These are phyloP conservation scores for Andrena minutula DNA, from an alignment of 2,888 invertebrate genomes.

Conservation along the genomic window DNA sequence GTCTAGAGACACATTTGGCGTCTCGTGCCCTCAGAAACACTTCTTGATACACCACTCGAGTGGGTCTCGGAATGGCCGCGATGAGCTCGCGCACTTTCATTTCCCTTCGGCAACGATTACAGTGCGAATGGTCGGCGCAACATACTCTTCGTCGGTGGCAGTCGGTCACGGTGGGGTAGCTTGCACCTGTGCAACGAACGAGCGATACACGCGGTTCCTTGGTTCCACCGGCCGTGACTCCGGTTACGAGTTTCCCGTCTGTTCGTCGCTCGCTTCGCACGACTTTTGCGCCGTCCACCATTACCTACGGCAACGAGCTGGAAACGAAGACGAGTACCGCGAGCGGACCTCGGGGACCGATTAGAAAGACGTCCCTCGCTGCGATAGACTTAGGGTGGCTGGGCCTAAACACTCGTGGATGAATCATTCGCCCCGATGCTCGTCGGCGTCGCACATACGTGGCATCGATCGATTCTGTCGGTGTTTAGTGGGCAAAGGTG, in stretches of 20 bases:
- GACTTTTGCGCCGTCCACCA: constrained; percentile 4
- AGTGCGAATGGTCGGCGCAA: background rate
- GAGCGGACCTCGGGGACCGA: background rate
- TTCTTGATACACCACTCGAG: no score
- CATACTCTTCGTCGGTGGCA: constrained; percentile 9
- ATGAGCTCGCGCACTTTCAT: no score
- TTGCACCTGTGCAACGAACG: constrained; percentile 78
- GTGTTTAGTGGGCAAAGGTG: constrained; percentile 76
- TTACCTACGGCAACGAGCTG: constrained; percentile 16
- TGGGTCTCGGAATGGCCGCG: no score
- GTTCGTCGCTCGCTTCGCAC: background rate
- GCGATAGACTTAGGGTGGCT: background rate
- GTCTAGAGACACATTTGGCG: no score
- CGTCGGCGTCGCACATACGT: background rate
- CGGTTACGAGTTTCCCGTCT: constrained; percentile 7
- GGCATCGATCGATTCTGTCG: constrained; percentile 24
- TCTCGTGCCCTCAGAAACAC: no score
- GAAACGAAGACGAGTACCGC: constrained; percentile 6
- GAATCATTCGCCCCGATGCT: background rate
- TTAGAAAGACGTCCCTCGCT: background rate
- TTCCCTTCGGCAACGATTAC: background rate
- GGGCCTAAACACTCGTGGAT: background rate
- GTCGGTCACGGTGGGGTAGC: constrained; percentile 83
- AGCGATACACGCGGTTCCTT: constrained; percentile 40
- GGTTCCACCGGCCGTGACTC: constrained; percentile 48